Evolutionary conservation across 2,888 invertebrate species (phyloP).

Genomic region (Mimachlamys varia): DNA sequence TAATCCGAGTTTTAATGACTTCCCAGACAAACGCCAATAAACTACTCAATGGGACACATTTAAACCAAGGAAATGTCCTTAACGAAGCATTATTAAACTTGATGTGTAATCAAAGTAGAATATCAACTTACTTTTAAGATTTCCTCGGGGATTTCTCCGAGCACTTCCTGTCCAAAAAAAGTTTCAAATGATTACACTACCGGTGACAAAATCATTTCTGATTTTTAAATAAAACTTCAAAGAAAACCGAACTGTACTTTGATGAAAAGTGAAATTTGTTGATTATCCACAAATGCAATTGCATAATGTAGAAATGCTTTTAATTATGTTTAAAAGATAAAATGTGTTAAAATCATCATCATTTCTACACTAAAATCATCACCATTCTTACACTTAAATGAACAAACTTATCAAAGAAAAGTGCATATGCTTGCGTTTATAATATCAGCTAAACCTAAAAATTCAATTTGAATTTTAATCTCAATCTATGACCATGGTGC

Average conservation of each 20-base stretch:
- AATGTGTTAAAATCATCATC: background rate
- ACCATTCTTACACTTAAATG: background rate
- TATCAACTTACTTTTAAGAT: background rate
- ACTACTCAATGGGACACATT: background rate
- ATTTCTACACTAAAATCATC: background rate
- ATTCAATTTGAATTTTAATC: background rate
- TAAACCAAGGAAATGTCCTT: background rate
- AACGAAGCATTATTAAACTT: background rate
- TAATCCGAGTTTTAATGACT: background rate
- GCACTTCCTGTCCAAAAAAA: slow-evolving; percentile 18
- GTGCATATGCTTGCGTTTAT: background rate
- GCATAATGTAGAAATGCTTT: background rate
- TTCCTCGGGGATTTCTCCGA: background rate
- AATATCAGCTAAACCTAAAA: background rate
- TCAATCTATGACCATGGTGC: background rate
- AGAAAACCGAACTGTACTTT: background rate
- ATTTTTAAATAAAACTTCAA: background rate
- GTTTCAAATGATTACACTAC: background rate
- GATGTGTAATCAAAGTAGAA: no score
- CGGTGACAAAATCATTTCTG: background rate
- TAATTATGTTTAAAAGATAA: background rate
- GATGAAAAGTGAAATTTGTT: background rate
- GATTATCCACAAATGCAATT: background rate
- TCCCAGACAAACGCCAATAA: background rate
- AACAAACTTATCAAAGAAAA: background rate